Conservation (phyloP, 2,113 vertebrate species). For the Ameiurus melas region DNA sequence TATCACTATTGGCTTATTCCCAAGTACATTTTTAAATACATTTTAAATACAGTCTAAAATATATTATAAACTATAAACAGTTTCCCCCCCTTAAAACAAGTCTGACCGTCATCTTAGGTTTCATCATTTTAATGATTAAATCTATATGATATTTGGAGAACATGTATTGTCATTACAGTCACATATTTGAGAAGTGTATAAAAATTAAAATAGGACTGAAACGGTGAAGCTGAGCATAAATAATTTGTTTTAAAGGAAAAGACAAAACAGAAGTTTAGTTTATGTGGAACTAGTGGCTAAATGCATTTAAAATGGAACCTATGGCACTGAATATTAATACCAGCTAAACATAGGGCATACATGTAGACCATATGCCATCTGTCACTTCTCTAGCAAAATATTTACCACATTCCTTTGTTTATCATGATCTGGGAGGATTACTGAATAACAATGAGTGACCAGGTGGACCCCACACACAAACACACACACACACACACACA, state of each 20-base stretch:
- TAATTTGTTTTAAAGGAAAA: neutral
- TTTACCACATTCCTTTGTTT: conserved; percentile 19
- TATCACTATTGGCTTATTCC: neutral
- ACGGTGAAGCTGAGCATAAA: neutral
- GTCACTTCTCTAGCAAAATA: conserved; percentile 26
- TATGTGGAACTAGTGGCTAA: neutral
- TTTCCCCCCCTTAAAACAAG: neutral
- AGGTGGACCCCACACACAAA: neutral
- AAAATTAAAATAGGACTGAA: neutral
- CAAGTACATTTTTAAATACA: neutral
- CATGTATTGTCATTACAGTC: neutral
- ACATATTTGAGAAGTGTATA: neutral
- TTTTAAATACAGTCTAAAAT: neutral
- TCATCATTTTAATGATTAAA: neutral
- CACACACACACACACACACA: neutral
- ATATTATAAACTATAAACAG: neutral
- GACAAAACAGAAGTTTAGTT: neutral
- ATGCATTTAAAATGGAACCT: neutral
- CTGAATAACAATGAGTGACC: conserved; percentile 41
- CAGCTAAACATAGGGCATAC: neutral
- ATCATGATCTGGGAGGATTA: conserved; percentile 32
- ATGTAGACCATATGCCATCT: conserved; percentile 7
- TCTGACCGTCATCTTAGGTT: neutral
- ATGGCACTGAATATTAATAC: neutral
- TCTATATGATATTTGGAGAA: neutral